These are phyloP conservation scores for Psammodynastes pulverulentus DNA, from an alignment of 2,113 vertebrate genomes.

Conservation along the genomic window DNA sequence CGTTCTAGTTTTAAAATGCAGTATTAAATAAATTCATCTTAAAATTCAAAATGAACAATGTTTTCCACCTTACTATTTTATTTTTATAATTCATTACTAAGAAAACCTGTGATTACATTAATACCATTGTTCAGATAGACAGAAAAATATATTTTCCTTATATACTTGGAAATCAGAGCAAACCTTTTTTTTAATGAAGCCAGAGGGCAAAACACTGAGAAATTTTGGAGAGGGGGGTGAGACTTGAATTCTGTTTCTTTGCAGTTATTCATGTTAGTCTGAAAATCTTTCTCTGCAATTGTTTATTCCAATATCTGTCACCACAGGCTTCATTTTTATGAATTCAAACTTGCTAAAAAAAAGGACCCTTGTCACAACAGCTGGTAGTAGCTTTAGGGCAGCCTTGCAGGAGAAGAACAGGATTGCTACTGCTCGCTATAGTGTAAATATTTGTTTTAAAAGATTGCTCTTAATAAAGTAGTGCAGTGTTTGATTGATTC, in stretches of 20 bases:
- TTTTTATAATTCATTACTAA: background rate
- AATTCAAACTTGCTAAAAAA: background rate
- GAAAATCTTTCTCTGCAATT: background rate
- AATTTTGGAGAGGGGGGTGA: background rate
- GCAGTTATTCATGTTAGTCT: background rate
- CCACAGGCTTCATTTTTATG: background rate
- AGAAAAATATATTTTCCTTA: background rate
- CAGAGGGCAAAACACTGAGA: no score
- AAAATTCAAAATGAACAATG: background rate
- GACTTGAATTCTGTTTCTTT: background rate
- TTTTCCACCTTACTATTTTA: background rate
- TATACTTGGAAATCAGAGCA: background rate
- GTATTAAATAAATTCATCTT: background rate
- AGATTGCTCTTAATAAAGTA: slow-evolving; percentile 19
- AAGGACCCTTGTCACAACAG: background rate
- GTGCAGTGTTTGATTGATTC: background rate
- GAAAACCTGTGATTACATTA: background rate
- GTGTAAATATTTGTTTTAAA: slow-evolving; percentile 23
- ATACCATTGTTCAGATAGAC: background rate
- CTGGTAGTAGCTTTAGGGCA: background rate
- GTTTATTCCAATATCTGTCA: background rate
- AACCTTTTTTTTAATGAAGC: background rate
- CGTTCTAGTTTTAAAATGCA: background rate
- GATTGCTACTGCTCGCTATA: background rate
- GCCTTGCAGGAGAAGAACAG: no score